Base-by-base conservation (phyloP, 2,113 vertebrate genomes). In the Lethenteron reissneri region DNA sequence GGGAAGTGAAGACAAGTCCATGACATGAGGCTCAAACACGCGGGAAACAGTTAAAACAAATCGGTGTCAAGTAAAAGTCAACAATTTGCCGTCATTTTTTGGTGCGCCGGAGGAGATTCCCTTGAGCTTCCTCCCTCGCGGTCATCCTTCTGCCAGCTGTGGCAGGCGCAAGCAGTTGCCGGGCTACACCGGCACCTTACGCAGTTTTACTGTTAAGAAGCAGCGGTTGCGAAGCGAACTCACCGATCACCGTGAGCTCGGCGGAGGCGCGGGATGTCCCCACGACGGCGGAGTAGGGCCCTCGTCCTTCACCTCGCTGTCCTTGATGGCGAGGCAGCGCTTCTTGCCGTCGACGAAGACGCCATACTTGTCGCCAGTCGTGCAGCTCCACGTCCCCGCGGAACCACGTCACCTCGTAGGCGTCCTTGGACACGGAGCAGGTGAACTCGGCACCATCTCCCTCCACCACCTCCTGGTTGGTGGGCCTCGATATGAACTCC, bases 361-460 rank as follows among this genome's bases (percentile, higher is more conserved):
- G 57, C 82, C 77, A 0, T 89, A 96, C 76, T 88, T 96, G 73
- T 97, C 89, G 73, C 83, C 85, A 56, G n/a, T 80, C 12, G 72
- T 85, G 79, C 21, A 96, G 80, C 13, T 86, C 81, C 62, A 78
- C 76, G 75, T 87, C 81, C 13, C 81, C 86, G 72, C 81, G 82
- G 74, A 90, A 83, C 94, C 94, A 97, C 72, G 86, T 86, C 10
- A 95, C 89, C 74, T 84, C 78, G 69, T 87, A 88, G 58, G 81
- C 84, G 56, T 96, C 91, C 74, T 97, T 97, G 71, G 92, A 97
- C 73, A 97, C 88, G 2, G 88, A 80, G 77, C 94, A 97, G 72
- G 79, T 80, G 82, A 97, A 97, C 79, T 90, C 86, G 41, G 88
- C 94, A 77, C 87, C 90, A 78, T 94, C 82, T 76, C 89, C 89